Evolutionary conservation across 2,113 vertebrate species (phyloP), one percentile per base, ranked within the genome.

Genomic region (Labeo rohita): DNA sequence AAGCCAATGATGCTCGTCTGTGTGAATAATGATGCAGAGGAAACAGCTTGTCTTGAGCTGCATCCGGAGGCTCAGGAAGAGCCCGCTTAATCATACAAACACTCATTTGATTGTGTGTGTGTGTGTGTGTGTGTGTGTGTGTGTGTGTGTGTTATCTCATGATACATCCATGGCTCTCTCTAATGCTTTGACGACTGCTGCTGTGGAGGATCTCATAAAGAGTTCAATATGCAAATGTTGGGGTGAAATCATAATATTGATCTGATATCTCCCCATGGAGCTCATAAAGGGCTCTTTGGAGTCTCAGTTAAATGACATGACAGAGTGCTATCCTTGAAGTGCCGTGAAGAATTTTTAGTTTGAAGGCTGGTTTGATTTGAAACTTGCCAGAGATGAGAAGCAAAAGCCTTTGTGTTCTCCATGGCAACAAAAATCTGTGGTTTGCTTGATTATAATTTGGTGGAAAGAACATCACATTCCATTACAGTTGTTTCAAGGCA

Each of bases 1-100:
- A 65, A 87, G 79, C 89, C 84, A 82, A 36, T 87, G 86, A 86
- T 75, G 82, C 86, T 88, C 78, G 66, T 87, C 90, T 84, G 80
- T 59, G 70, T 85, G 74, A 89, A 83, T 86, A 68, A 87, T 66
- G 47, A 76, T 23, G 61, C 79, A 76, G 18, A 52, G 13, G 73
- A 65, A 83, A 70, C 74, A 52, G 86, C 86, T 83, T 49, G 73
- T 83, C 45, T 72, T 82, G 72, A 81, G 34, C 61, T 81, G 43
- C 39, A 34, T 81, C 79, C 56, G 9, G 79, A 81, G 75, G 52
- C 23, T 78, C 49, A 2, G 16, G 50, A 68, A 73, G n/a, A 65
- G 66, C 11, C 52, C 6, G 21, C 11, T 36, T 75, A 88, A 89
- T 89, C 86, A 89, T 83, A 83, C 21, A 66, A 47, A 45, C 9